Base-by-base conservation (phyloP, 2,797 vertebrate species). In the Manis javanica region DNA sequence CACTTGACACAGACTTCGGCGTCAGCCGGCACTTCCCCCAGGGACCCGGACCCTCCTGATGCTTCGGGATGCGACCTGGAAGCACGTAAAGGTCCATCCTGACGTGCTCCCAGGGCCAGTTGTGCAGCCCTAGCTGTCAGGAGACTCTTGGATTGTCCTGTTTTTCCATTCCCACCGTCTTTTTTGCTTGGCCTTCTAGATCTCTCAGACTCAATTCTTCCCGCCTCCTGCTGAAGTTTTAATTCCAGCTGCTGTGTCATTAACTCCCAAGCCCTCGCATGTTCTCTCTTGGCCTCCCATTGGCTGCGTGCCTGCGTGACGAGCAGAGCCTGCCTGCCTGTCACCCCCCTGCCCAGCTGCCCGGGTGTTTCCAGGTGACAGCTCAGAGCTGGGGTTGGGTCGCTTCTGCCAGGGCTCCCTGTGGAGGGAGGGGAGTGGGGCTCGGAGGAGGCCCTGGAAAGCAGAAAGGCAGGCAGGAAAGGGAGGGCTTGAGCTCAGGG, bases 291-390 rank as follows among this genome's bases (percentile, higher is more conserved):
- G 31, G n/a, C 46, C 19, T 57, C 74, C 53, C 1, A 8, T 31
- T 37, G 39, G 42, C 55, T 14, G 23, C 57, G 63, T 12, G 31
- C 29, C 15, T 19, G 42, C 4, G 15, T 4, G 7, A 11, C 18
- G 55, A 46, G n/a, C 24, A 9, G 26, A 42, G 46, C n/a, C 61
- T 2, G 7, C 4, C 5, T 0, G 9, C 3, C 7, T 29, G 12
- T 29, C 29, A 63, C 49, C 21, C 57, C 64, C 26, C 24, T 8
- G 23, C 21, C 4, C n/a, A 34, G 21, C 13, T 37, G 34, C n/a
- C 9, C 82, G 15, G 3, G 64, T 64, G 23, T 11, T 49, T 46
- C 74, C 87, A 5, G 61, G 49, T 3, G 37, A 21, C 26, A 7
- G n/a, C 4, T 2, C 0, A 13, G 49, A 55, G 37, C 63, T 68